Percentiles rank a stretch among this genome's conserved stretches.
Evolutionary conservation across 2,113 vertebrate genomes (phyloP).

Genomic region (Sula dactylatra): DNA sequence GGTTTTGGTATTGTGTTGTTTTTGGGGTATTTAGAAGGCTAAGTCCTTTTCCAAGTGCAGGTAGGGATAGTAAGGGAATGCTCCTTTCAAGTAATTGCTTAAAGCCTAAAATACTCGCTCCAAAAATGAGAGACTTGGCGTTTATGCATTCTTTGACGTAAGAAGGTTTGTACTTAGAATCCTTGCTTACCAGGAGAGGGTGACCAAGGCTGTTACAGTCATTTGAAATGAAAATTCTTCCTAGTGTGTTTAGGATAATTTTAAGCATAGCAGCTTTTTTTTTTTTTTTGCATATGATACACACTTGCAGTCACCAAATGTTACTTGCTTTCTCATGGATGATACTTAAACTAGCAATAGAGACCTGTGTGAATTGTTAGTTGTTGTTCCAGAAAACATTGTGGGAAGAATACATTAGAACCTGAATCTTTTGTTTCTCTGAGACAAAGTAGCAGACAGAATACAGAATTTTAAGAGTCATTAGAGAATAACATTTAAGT

Average conservation of each 20-base stretch:
- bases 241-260: neutral
- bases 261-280: neutral
- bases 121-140: neutral
- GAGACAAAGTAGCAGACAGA: neutral
- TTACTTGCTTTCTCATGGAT: neutral
- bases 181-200: neutral
- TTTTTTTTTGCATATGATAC: neutral
- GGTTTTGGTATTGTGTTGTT: neutral
- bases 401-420: neutral
- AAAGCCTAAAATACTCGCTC: neutral
- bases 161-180: neutral
- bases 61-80: neutral
- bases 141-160: neutral
- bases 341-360: neutral
- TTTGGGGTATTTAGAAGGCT: neutral
- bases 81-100: neutral
- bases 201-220: neutral
- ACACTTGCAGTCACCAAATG: neutral
- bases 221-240: neutral
- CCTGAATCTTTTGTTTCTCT: neutral
- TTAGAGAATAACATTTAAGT: neutral
- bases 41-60: neutral
- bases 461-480: neutral
- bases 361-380: neutral
- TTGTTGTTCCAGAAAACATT: neutral